These are phyloP conservation scores for Stigmatopora nigra DNA, from an alignment of 2,113 vertebrate genomes.

Conservation along the genomic window DNA sequence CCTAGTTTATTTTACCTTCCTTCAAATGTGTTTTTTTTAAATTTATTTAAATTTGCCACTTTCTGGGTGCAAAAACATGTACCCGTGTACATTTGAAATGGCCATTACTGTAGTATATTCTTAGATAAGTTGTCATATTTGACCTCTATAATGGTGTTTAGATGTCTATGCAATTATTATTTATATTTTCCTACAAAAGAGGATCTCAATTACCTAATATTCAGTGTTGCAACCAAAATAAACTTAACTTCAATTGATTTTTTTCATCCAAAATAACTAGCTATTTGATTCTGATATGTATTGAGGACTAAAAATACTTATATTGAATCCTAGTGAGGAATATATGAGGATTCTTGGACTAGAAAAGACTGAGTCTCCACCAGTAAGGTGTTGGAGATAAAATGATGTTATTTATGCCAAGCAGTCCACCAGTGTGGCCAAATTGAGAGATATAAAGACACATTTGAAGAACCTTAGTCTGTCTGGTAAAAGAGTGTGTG, in stretches of 20 bases:
- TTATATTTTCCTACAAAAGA: too few relatives aligned
- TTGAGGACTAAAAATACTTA: too few relatives aligned
- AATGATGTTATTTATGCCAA: slow-evolving; percentile 7
- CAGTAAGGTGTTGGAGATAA: slow-evolving; percentile 18
- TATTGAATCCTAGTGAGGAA: too few relatives aligned
- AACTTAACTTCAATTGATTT: too few relatives aligned
- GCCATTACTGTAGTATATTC: neutral
- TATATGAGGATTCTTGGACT: neutral
- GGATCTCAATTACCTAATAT: too few relatives aligned
- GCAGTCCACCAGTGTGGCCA: neutral
- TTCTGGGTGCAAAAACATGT: neutral
- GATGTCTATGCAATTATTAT: neutral
- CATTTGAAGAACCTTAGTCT: slow-evolving; percentile 45
- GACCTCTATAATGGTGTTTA: neutral
- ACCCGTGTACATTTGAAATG: neutral
- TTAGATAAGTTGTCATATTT: neutral
- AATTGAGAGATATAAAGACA: slow-evolving; percentile 20
- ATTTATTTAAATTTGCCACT: neutral
- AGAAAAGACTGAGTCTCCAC: neutral
- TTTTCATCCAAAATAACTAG: too few relatives aligned
- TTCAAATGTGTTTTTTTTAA: neutral
- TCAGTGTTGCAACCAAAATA: too few relatives aligned
- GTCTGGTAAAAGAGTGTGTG: slow-evolving; percentile 49
- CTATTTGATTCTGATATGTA: too few relatives aligned
- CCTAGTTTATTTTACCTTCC: slow-evolving; percentile 1